Base-by-base conservation (phyloP, 2,113 vertebrate genomes). In the Prunella fulvescens region DNA sequence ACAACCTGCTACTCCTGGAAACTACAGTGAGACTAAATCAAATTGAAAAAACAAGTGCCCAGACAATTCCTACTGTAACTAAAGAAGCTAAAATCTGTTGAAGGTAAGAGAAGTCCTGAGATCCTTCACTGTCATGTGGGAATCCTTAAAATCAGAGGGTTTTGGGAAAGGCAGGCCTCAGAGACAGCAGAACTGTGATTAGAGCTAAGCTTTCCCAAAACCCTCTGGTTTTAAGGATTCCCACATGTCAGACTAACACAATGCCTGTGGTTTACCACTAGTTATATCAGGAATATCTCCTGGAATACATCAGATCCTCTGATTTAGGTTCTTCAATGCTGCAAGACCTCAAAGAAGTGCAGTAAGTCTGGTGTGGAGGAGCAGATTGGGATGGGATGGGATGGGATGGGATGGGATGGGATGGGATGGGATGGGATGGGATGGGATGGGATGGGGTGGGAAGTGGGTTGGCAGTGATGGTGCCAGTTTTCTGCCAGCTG, bases 231-330 rank as follows among this genome's bases (percentile, higher is more conserved):
- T n/a, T n/a, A 56, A 20, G 31, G 31, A 56, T 33, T 56, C 19
- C 19, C 54, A 56, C 19, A 33, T 22, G 54, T 31, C 42, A 13
- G 31, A 28, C 25, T 9, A 10, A 42, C 26, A 29, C 14, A 40
- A 29, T 0, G 1, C 13, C 51, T 39, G 2, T 35, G 28, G 16
- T 61, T 72, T 72, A 26, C 40, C 8, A 3, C 26, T 16, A n/a
- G 17, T 33, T 57, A 10, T 33, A 48, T 37, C 31, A 74, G 50
- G 35, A 87, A 24, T 31, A 48, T 25, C 57, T 64, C 40, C 53
- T 56, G 66, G 24, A 33, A 35, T 54, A 45, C 39, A 72, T 44
- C 45, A 33, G 45, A 10, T 54, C 19, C 48, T 74, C 35, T 79
- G 51, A 25, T 60, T 42, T 0, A 5, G 5, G 24, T 35, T 86